Evolutionary conservation across 2,113 vertebrate species (phyloP).

Genomic region (Sprattus sprattus): DNA sequence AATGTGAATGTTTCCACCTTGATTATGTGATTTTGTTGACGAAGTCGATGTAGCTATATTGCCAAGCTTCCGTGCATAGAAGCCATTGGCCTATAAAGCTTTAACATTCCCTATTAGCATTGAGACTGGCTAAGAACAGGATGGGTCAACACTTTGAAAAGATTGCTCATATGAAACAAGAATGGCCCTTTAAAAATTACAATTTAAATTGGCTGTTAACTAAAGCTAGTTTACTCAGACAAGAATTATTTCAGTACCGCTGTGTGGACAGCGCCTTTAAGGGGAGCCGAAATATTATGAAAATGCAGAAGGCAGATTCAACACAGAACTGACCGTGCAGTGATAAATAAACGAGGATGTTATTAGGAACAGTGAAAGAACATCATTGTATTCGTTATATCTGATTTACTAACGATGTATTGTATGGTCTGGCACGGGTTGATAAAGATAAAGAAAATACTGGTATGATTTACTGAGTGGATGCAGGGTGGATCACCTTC

Average conservation of each 20-base stretch:
- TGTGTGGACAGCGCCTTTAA: not conserved
- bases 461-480: too few relatives aligned
- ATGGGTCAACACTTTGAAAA: not conserved
- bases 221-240: not conserved
- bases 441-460: too few relatives aligned
- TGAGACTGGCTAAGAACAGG: not conserved
- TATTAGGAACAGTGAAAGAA: not conserved
- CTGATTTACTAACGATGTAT: too few relatives aligned
- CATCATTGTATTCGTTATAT: not conserved
- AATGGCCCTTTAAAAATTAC: not conserved
- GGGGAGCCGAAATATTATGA: not conserved
- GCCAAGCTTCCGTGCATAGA: not conserved
- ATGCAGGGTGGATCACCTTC: too few relatives aligned
- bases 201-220: not conserved
- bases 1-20: slow-evolving; percentile 15
- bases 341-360: not conserved
- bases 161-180: not conserved
- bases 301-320: not conserved
- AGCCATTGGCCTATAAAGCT: not conserved
- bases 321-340: not conserved
- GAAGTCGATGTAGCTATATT: not conserved
- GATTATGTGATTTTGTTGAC: not conserved
- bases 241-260: not conserved
- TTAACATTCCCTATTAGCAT: not conserved
- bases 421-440: too few relatives aligned